phyloP scores from a whole-genome alignment of 2,888 invertebrate species.

The Leistus spinibarbis region DNA sequence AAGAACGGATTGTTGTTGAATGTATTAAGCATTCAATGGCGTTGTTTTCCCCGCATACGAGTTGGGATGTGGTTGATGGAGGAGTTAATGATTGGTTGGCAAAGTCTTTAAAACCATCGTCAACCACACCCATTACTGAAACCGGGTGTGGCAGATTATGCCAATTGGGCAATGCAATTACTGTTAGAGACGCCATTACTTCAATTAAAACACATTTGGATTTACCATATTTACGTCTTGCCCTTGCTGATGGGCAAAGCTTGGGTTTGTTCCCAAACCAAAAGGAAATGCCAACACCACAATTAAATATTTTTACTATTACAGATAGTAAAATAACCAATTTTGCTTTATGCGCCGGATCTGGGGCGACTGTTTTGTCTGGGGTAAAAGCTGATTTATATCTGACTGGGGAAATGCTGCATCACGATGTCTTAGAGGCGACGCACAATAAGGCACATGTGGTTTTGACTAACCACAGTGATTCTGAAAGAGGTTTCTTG shows the following conservation, averaged over 20 bases:
- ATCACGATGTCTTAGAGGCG: constrained; percentile 91
- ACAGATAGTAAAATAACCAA: constrained; percentile 62
- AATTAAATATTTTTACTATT: constrained; percentile 29
- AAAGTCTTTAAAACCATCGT: constrained; percentile 63
- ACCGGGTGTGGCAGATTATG: constrained; percentile 65
- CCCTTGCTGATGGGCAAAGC: constrained; percentile 58
- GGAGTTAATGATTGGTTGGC: constrained; percentile 96
- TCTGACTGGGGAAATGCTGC: constrained; percentile 92
- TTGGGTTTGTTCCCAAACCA: constrained; percentile 55
- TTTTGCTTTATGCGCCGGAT: constrained; percentile 89
- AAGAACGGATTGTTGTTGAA: constrained; percentile 79
- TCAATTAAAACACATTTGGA: constrained; percentile 73
- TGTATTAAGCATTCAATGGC: constrained; percentile 86
- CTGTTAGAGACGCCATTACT: constrained; percentile 67
- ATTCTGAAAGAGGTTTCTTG: constrained; percentile 90
- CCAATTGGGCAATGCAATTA: constrained; percentile 58
- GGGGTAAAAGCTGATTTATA: constrained; percentile 77
- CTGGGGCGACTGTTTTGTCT: constrained; percentile 79
- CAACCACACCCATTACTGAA: constrained; percentile 57
- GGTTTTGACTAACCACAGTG: constrained; percentile 90
- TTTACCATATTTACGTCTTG: constrained; percentile 74
- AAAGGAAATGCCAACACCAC: constrained; percentile 40
- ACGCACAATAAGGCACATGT: constrained; percentile 79
- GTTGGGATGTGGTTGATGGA: constrained; percentile 81
- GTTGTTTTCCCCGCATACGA: constrained; percentile 92